Conservation (phyloP, 2,888 invertebrate genomes). For the Heterodera filipjevi region DNA sequence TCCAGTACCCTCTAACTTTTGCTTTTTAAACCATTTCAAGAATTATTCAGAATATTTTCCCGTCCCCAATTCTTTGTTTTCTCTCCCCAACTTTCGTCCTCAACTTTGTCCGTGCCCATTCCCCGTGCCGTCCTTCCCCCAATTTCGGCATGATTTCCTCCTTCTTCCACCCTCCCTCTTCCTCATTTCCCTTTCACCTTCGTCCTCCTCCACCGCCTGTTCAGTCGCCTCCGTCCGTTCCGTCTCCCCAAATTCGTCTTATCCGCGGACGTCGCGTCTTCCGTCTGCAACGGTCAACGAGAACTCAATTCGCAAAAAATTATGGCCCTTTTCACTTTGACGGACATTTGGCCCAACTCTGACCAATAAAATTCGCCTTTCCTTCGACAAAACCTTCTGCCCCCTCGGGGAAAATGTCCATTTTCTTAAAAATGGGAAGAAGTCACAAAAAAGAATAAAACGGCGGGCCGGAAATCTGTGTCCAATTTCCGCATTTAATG, state of each 20-base stretch:
- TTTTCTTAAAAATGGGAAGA: not conserved
- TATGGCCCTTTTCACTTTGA: slow-evolving; percentile 5
- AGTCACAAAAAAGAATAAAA: not conserved
- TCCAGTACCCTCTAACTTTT: too few species aligned
- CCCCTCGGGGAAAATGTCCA: not conserved
- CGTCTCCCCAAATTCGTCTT: slow-evolving; percentile 39
- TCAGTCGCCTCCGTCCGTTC: not conserved
- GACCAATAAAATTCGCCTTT: not conserved
- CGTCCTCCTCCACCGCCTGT: not conserved
- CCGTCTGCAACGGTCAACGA: slow-evolving; percentile 51
- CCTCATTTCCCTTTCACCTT: not conserved
- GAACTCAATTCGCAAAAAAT: slow-evolving; percentile 16
- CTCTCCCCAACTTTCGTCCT: not conserved
- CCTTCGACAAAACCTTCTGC: not conserved
- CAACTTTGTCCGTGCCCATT: not conserved
- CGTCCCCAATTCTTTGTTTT: not conserved
- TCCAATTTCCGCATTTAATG: not conserved
- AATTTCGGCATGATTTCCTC: not conserved
- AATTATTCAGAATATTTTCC: too few species aligned
- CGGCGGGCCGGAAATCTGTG: not conserved
- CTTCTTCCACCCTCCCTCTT: not conserved
- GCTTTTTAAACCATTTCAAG: too few species aligned
- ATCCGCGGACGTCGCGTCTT: slow-evolving; percentile 60
- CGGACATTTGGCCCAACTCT: not conserved
- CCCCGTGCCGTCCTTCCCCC: not conserved